These are phyloP conservation scores for Patella caerulea DNA, from an alignment of 2,888 invertebrate genomes.

Conservation along the genomic window DNA sequence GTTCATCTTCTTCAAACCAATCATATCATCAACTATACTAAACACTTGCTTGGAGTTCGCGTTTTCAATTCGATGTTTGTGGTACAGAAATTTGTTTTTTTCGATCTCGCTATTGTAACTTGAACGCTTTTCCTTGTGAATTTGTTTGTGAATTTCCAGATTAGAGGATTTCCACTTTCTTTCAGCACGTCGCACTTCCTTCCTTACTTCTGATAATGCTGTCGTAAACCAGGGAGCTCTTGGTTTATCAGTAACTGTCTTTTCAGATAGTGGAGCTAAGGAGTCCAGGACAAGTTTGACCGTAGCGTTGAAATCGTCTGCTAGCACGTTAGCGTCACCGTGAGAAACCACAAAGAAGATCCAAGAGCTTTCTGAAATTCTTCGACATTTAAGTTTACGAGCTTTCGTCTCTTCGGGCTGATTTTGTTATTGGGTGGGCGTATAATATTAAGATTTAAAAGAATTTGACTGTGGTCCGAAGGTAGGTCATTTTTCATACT, in stretches of 20 bases:
- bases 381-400: background rate
- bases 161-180: background rate
- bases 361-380: background rate
- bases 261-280: too few species aligned
- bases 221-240: background rate
- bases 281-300: background rate
- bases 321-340: background rate
- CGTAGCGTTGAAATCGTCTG: background rate
- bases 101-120: background rate
- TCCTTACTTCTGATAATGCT: background rate
- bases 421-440: background rate
- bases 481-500: background rate
- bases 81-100: background rate
- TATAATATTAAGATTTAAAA: background rate
- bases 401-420: background rate
- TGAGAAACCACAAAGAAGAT: background rate
- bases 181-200: background rate
- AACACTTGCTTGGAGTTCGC: too few species aligned
- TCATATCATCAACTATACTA: too few species aligned
- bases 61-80: conserved; percentile 2
- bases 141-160: background rate
- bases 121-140: background rate
- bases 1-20: too few species aligned
- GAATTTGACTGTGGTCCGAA: background rate
- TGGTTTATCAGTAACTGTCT: background rate